Evolutionary conservation across 1,140 invertebrate species (phyloP).

Genomic region (Zophobas atratus): DNA sequence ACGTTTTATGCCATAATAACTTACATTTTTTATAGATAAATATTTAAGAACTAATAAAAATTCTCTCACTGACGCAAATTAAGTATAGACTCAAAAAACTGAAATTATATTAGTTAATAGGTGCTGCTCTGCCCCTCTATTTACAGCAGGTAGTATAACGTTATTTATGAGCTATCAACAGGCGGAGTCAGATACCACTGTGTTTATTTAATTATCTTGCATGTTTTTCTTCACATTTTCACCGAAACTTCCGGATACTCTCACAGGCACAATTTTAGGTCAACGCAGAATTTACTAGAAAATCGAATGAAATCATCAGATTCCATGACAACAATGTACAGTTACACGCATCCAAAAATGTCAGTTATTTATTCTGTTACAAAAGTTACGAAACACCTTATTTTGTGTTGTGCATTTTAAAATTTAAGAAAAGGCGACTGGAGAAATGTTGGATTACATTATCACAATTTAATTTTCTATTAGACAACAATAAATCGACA

Average conservation of each 20-base stretch:
- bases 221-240: slow-evolving; percentile 5
- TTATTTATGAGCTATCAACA: slow-evolving; percentile 39
- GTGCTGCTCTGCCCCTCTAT: slow-evolving; percentile 18
- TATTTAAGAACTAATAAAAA: slow-evolving; percentile 20
- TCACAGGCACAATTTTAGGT: slow-evolving; percentile 18
- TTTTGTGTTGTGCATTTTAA: too few relatives aligned
- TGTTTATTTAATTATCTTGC: slow-evolving; percentile 32
- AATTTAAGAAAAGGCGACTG: too few relatives aligned
- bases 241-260: not conserved
- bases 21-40: slow-evolving; percentile 14
- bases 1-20: slow-evolving; percentile 1
- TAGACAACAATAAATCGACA: too few relatives aligned
- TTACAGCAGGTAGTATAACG: slow-evolving; percentile 28
- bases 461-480: too few relatives aligned
- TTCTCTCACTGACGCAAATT: slow-evolving; percentile 19
- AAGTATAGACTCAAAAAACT: slow-evolving; percentile 23
- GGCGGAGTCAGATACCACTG: slow-evolving; percentile 30
- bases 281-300: slow-evolving; percentile 2
- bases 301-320: slow-evolving; percentile 14
- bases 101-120: slow-evolving; percentile 27
- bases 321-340: not conserved
- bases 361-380: too few relatives aligned
- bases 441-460: too few relatives aligned
- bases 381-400: too few relatives aligned
- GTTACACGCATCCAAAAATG: too few relatives aligned